Conservation (phyloP, 1,140 invertebrate genomes). For the Lordiphosa clarofinis region DNA sequence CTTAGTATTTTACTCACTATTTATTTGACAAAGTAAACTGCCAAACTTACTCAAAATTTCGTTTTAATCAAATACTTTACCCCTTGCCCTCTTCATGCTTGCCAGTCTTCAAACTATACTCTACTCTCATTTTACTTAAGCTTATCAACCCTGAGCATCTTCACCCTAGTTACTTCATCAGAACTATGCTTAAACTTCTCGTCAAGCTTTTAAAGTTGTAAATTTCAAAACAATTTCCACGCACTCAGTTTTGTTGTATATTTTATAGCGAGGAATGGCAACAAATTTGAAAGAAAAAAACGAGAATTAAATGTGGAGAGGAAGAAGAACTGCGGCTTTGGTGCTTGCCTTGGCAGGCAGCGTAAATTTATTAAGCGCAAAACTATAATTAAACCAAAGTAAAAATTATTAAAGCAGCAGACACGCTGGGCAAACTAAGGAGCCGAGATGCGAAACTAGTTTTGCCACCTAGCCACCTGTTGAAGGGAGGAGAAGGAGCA, state of each 20-base stretch:
- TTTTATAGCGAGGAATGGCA: conserved; percentile 22
- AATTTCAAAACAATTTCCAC: conserved; percentile 44
- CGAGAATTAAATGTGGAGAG: conserved; percentile 1
- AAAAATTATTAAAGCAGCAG: conserved; percentile 71
- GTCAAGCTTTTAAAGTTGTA: conserved; percentile 19
- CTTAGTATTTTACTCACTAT: too few species aligned
- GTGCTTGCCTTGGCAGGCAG: conserved; percentile 40
- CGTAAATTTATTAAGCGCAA: conserved; percentile 75
- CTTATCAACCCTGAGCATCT: too few species aligned
- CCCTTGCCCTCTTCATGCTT: too few species aligned
- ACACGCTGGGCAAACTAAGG: conserved; percentile 21
- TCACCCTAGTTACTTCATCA: too few species aligned
- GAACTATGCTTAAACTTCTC: too few species aligned
- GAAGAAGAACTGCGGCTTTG: conserved; percentile 7
- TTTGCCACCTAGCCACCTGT: conserved; percentile 51
- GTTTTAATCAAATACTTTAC: too few species aligned
- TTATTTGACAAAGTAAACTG: too few species aligned
- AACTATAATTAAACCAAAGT: conserved; percentile 78
- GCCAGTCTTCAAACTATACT: too few species aligned
- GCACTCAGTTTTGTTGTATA: conserved; percentile 15
- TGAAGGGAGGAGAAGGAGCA: conserved; percentile 1
- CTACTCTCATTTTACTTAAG: too few species aligned
- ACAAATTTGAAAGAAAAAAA: conserved; percentile 24
- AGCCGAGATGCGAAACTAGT: conserved; percentile 46
- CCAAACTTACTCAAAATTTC: too few species aligned